These are phyloP conservation scores for Ganaspis brasiliensis DNA, from an alignment of 2,888 invertebrate genomes.

Conservation along the genomic window DNA sequence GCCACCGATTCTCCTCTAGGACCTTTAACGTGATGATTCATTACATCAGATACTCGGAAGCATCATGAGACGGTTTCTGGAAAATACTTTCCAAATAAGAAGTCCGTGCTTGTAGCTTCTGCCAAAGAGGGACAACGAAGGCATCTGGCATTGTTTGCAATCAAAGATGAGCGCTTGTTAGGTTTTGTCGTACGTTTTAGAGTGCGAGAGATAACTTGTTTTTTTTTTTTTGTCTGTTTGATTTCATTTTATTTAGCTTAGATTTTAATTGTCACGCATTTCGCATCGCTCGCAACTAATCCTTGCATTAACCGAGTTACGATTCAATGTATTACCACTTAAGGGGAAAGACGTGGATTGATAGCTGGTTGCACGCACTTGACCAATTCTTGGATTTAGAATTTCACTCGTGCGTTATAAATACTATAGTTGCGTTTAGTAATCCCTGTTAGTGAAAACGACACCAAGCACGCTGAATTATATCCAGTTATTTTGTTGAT, in stretches of 20 bases:
- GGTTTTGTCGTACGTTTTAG: neutral
- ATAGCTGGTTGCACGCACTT: slow-evolving; percentile 33
- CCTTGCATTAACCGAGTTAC: slow-evolving; percentile 24
- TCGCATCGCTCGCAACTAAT: slow-evolving; percentile 25
- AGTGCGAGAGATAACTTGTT: slow-evolving; percentile 22
- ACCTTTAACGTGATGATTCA: neutral
- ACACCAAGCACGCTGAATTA: slow-evolving; percentile 16
- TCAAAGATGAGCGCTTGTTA: slow-evolving; percentile 31
- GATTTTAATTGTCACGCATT: slow-evolving; percentile 38
- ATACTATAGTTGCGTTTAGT: slow-evolving; percentile 24
- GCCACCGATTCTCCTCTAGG: slow-evolving; percentile 1
- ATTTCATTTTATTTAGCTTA: slow-evolving; percentile 26
- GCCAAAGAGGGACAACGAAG: slow-evolving; percentile 41
- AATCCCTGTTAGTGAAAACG: slow-evolving; percentile 17
- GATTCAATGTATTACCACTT: slow-evolving; percentile 32
- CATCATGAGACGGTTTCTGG: slow-evolving; percentile 33
- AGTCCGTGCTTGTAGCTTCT: slow-evolving; percentile 34
- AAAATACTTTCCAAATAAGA: slow-evolving; percentile 20
- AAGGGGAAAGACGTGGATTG: slow-evolving; percentile 9
- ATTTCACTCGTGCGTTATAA: slow-evolving; percentile 14
- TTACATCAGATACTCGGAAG: slow-evolving; percentile 35
- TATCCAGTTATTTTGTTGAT: slow-evolving; percentile 20
- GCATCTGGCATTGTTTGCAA: slow-evolving; percentile 40
- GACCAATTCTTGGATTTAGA: slow-evolving; percentile 18
- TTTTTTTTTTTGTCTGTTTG: neutral